Conservation (phyloP, 1,140 invertebrate genomes). For the Dryas iulia region DNA sequence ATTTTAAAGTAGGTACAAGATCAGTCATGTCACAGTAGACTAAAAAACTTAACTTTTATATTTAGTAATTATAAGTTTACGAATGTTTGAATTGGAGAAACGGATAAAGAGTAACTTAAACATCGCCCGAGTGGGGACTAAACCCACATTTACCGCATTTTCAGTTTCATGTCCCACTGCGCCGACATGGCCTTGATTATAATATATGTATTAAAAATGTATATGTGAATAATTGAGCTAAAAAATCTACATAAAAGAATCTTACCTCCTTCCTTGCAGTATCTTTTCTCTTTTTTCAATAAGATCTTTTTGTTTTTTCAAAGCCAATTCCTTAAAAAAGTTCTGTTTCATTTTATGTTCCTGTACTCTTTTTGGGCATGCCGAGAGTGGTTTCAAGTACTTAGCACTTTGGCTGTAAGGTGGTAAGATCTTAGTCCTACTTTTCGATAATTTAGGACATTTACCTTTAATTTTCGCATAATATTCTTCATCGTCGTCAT, state of each 20-base stretch:
- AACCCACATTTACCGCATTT: too few relatives aligned
- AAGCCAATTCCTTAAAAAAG: slow-evolving; percentile 57
- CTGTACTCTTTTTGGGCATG: slow-evolving; percentile 41
- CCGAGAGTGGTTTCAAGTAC: slow-evolving; percentile 51
- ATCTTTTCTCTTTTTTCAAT: slow-evolving; percentile 65
- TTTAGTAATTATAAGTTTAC: too few relatives aligned
- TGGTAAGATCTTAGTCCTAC: slow-evolving; percentile 47
- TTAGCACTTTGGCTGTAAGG: slow-evolving; percentile 63
- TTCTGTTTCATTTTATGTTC: slow-evolving; percentile 56
- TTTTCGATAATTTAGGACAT: slow-evolving; percentile 63
- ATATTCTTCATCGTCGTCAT: slow-evolving; percentile 53
- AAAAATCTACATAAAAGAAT: too few relatives aligned
- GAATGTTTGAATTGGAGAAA: too few relatives aligned
- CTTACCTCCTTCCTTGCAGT: slow-evolving; percentile 70
- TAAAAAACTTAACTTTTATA: too few relatives aligned
- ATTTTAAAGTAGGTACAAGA: not conserved
- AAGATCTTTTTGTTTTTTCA: slow-evolving; percentile 66
- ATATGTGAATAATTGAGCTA: too few relatives aligned
- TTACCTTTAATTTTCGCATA: slow-evolving; percentile 59
- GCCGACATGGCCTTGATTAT: too few relatives aligned
- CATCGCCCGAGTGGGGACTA: too few relatives aligned
- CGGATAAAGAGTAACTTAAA: too few relatives aligned
- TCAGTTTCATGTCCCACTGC: too few relatives aligned
- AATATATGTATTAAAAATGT: too few relatives aligned
- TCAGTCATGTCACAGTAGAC: too few relatives aligned